These are phyloP conservation scores for Phortica variegata DNA, from an alignment of 1,140 invertebrate species.

Conservation along the genomic window DNA sequence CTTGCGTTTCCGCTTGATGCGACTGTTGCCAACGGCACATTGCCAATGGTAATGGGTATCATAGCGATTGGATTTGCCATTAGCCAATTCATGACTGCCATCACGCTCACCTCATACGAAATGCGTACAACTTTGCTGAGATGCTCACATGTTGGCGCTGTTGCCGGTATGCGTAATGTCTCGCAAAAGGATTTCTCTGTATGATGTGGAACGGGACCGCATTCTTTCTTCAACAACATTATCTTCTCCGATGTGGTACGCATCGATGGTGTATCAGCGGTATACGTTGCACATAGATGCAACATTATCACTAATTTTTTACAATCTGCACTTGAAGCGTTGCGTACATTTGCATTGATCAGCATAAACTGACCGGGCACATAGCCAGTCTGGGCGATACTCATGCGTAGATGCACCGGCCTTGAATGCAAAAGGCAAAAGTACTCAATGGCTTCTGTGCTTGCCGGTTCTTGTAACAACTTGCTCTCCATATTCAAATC, in stretches of 20 bases:
- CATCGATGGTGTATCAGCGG: constrained; percentile 59
- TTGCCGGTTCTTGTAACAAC: constrained; percentile 32
- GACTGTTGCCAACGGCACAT: constrained; percentile 33
- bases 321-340: constrained; percentile 59
- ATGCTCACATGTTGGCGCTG: constrained; percentile 58
- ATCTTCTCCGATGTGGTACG: constrained; percentile 46
- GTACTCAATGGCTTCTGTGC: constrained; percentile 39
- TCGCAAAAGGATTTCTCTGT: constrained; percentile 33
- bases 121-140: constrained; percentile 45
- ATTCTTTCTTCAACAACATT: constrained; percentile 38
- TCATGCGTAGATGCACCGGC: constrained; percentile 37
- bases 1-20: constrained; percentile 2
- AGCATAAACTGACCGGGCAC: constrained; percentile 50
- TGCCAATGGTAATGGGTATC: constrained; percentile 49
- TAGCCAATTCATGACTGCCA: constrained; percentile 45
- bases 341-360: constrained; percentile 37
- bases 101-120: constrained; percentile 45
- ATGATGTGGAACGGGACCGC: constrained; percentile 31
- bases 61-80: constrained; percentile 42
- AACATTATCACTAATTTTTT: constrained; percentile 58
- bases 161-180: constrained; percentile 44
- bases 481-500: constrained; percentile 44
- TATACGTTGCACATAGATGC: constrained; percentile 55
- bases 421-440: constrained; percentile 38
- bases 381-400: constrained; percentile 47